Base-by-base conservation (phyloP, 1,140 invertebrate genomes). In the Lasioglossum baleicum region DNA sequence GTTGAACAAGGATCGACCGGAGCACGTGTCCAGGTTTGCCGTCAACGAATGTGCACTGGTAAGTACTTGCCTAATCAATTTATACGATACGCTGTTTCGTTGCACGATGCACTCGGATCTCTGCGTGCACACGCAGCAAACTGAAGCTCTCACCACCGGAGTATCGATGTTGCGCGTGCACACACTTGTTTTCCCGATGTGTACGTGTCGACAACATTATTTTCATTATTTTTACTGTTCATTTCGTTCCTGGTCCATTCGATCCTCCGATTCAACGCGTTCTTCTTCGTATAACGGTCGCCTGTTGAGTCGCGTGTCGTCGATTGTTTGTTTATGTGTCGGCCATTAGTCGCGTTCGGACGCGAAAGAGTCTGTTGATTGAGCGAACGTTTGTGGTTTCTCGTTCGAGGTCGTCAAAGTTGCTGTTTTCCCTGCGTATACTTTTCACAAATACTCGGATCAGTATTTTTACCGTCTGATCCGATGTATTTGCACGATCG, bases 301-400 rank as follows among this genome's bases (percentile, higher is more conserved):
- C 70, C 17, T 48, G 70, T 60, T 44, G 65, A 74, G n/a, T 70
- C 56, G 58, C 58, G 40, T 69, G 35, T 64, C 51, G 68, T 48
- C 71, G 48, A 35, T 64, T 67, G 73, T 80, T 80, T 80, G 79
- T 81, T 81, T 81, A 61, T 75, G 79, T 81, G 79, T 81, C 79
- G 58, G 79, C 79, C 79, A 81, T 81, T 76, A 81, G 44, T 64
- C 56, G 20, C 7, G 26, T 53, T 60, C n/a, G 72, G 72, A 26
- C 65, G 35, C 40, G 7, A 4, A 68, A 53, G 11, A 48, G 63
- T 79, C 40, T 69, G 31, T 80, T 83, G 79, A 71, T 22, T 48
- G 20, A 0, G 10, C 15, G 31, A 22, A 40, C 26, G 7, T n/a
- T 17, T n/a, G 56, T n/a, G 7, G 44, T n/a, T 20, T 8, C 10